Conservation (phyloP, 2,113 vertebrate genomes). For the Sitta europaea region DNA sequence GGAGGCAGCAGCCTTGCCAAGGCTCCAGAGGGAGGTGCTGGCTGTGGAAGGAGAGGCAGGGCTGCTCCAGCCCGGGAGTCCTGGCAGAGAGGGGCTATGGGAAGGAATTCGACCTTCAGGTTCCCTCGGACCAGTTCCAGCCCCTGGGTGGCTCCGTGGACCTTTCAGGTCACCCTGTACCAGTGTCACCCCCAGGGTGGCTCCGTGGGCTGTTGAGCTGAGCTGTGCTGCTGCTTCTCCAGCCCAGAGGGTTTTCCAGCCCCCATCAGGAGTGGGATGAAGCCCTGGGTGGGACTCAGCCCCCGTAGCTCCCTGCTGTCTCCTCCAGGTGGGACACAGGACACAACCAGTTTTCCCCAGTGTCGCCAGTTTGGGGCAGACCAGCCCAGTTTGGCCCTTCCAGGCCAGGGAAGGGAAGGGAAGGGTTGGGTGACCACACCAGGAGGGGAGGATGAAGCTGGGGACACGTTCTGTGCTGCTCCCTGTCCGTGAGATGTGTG, state of each 20-base stretch:
- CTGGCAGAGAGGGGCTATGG: not conserved
- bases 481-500: accelerated
- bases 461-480: not conserved
- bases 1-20: not conserved
- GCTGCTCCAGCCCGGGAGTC: not conserved
- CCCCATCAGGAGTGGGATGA: accelerated
- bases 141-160: not conserved
- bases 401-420: not conserved
- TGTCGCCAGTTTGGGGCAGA: not conserved
- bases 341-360: not conserved
- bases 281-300: not conserved
- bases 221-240: not conserved
- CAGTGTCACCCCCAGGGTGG: not conserved
- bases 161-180: not conserved
- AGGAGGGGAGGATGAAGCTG: accelerated
- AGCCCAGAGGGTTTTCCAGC: not conserved
- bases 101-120: not conserved
- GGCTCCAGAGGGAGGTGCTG: not conserved
- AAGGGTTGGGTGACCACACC: not conserved
- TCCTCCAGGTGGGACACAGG: no score
- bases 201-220: not conserved
- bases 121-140: not conserved
- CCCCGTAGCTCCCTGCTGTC: accelerated
- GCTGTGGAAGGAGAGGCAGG: not conserved
- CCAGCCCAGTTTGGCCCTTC: not conserved